A percentile compares a stretch with the other conserved stretches of the same genome.
Conservation (phyloP, 2,888 invertebrate species). For the Sphecodes monilicornis region DNA sequence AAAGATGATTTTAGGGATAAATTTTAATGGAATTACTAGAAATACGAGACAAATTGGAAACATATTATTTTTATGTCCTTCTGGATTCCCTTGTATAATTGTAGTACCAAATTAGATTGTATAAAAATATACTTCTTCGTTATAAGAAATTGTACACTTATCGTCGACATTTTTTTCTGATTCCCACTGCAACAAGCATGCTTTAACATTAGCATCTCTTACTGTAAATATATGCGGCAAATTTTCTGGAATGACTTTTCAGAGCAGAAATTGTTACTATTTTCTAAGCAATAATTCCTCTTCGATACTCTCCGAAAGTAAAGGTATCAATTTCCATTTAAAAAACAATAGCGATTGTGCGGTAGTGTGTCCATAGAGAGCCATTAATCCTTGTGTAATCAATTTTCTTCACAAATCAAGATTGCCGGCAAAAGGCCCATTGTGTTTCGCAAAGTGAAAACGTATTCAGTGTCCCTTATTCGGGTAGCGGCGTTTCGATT, state of each 20-base stretch:
- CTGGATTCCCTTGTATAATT: too few relatives aligned
- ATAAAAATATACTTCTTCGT: not conserved
- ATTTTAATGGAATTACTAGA: not conserved
- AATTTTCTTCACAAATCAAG: constrained; percentile 40
- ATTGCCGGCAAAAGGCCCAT: constrained; percentile 4
- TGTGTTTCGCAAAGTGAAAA: not conserved
- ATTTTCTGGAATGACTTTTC: too few relatives aligned
- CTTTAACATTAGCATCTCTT: too few relatives aligned
- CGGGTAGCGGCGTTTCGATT: constrained; percentile 19
- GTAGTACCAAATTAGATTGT: not conserved
- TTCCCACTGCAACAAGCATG: not conserved
- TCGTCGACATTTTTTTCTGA: too few relatives aligned
- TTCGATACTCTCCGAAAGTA: not conserved
- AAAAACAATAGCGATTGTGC: not conserved
- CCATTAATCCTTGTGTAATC: not conserved
- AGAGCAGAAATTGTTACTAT: not conserved
- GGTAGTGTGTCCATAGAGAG: not conserved
- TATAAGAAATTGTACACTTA: too few relatives aligned
- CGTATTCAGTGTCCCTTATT: constrained; percentile 20
- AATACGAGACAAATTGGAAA: not conserved
- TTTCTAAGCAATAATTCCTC: not conserved
- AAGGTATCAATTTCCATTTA: not conserved
- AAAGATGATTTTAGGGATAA: too few relatives aligned
- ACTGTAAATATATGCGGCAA: too few relatives aligned
- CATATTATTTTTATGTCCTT: too few relatives aligned